Percentiles rank a stretch among this genome's conserved stretches.
phyloP scores from a whole-genome alignment of 1,140 invertebrate species.

The Cydia amplana region DNA sequence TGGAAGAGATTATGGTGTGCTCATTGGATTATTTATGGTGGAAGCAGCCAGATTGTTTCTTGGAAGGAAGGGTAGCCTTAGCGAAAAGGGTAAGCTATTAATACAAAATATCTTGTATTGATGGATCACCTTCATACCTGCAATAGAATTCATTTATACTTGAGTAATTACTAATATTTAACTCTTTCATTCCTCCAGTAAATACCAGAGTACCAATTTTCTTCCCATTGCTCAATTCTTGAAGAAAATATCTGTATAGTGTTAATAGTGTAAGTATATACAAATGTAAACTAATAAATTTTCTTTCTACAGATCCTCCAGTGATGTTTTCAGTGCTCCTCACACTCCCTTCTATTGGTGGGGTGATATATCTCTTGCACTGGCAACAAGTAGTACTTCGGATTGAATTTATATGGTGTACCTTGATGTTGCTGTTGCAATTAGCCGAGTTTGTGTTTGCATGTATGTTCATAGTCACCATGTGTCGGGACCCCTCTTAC shows the following conservation, averaged over 20 bases:
- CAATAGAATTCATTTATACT: neutral
- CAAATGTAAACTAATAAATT: conserved; percentile 30
- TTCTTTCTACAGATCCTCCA: conserved; percentile 81
- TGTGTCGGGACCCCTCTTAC: conserved; percentile 84
- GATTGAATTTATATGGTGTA: conserved; percentile 91
- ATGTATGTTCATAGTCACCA: conserved; percentile 86
- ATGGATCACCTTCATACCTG: neutral
- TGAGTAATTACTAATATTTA: conserved; percentile 10
- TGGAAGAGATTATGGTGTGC: conserved; percentile 87
- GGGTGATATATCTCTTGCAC: conserved; percentile 88
- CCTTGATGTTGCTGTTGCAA: conserved; percentile 89
- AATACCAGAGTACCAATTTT: too few relatives aligned
- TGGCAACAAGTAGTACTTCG: conserved; percentile 92
- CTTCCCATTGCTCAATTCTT: too few relatives aligned
- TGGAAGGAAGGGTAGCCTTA: conserved; percentile 92
- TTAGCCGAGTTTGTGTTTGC: conserved; percentile 88
- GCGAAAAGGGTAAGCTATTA: conserved; percentile 84
- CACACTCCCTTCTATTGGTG: conserved; percentile 89
- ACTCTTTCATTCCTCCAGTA: neutral
- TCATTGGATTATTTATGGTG: conserved; percentile 87
- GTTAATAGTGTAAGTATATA: too few relatives aligned
- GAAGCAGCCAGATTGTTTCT: conserved; percentile 89
- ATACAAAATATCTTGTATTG: neutral
- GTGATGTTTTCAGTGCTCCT: conserved; percentile 89
- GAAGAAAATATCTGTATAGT: too few relatives aligned